phyloP scores from a whole-genome alignment of 2,797 vertebrate species.

The Neomorphus geoffroyi region DNA sequence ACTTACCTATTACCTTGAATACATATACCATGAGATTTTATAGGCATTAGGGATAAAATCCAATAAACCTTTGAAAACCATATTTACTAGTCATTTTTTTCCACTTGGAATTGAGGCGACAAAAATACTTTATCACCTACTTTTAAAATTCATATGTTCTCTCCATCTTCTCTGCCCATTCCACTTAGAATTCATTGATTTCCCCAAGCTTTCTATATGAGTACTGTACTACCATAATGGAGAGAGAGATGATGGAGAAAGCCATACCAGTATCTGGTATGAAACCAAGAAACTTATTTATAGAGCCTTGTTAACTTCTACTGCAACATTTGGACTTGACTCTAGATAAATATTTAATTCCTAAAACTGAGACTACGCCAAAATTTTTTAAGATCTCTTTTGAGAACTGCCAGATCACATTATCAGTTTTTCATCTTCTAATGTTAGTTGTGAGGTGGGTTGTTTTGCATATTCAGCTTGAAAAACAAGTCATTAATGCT shows the following conservation, averaged over 20 bases:
- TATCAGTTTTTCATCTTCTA: slow-evolving; percentile 63
- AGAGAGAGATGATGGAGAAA: not conserved
- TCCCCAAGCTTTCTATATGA: not conserved
- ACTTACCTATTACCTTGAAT: not conserved
- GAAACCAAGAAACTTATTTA: not conserved
- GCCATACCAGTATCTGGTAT: not conserved
- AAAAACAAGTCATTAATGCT: slow-evolving; percentile 35
- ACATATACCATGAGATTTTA: not conserved
- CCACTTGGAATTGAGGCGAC: not conserved
- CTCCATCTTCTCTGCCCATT: not conserved
- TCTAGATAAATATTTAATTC: slow-evolving; percentile 46
- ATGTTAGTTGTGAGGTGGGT: slow-evolving; percentile 29
- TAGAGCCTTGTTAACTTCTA: not conserved
- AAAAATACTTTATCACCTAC: not conserved
- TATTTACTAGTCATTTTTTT: not conserved
- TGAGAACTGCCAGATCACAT: slow-evolving; percentile 48
- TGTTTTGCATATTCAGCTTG: slow-evolving; percentile 37
- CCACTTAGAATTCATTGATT: not conserved
- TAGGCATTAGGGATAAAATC: not conserved
- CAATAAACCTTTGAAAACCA: not conserved
- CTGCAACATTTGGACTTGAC: not conserved
- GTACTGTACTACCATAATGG: not conserved
- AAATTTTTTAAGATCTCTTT: slow-evolving; percentile 38
- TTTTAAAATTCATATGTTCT: not conserved
- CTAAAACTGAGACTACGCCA: slow-evolving; percentile 30